phyloP scores from a whole-genome alignment of 2,888 invertebrate genomes.

The Dicycla oo region DNA sequence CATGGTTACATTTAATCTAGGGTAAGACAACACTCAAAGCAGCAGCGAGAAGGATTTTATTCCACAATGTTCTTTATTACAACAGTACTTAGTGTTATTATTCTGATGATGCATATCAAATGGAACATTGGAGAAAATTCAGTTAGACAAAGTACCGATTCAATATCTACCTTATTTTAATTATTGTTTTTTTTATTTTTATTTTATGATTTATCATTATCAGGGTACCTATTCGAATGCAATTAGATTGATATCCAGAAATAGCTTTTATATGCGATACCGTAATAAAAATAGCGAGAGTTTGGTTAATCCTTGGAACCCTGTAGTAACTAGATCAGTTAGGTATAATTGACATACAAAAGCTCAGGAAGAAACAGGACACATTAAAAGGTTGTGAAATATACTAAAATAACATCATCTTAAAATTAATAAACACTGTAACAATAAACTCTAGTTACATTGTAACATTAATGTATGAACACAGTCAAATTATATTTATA shows the following conservation, averaged over 20 bases:
- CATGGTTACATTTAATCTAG: constrained; percentile 58
- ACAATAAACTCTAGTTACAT: constrained; percentile 59
- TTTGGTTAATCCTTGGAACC: constrained; percentile 68
- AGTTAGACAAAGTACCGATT: constrained; percentile 38
- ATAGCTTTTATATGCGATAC: constrained; percentile 56
- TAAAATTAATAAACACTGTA: constrained; percentile 55
- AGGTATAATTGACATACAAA: constrained; percentile 81
- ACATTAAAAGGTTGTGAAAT: constrained; percentile 47
- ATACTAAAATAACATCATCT: constrained; percentile 52
- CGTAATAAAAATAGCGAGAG: constrained; percentile 65
- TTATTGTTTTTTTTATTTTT: constrained; percentile 53
- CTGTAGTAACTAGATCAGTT: constrained; percentile 74
- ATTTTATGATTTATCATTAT: constrained; percentile 37
- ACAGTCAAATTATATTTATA: constrained; percentile 67
- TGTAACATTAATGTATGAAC: constrained; percentile 68
- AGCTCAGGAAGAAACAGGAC: constrained; percentile 78
- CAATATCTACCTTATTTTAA: constrained; percentile 51
- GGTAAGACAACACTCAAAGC: constrained; percentile 75
- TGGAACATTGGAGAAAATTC: constrained; percentile 28
- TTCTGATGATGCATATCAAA: constrained; percentile 30
- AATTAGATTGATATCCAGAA: constrained; percentile 55
- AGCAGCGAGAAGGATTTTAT: constrained; percentile 48
- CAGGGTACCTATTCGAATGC: constrained; percentile 34
- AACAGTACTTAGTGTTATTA: constrained; percentile 29
- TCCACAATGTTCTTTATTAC: constrained; percentile 30